Conservation (phyloP, 2,113 vertebrate species). For the zebrafish (Danio rerio) region GRCz12tu NC_133177.1:12476001-12476500, state of each 20-base stretch:
- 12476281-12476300: too few species aligned
- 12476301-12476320: too few species aligned
- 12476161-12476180: slow-evolving; percentile 81
- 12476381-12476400: too few species aligned
- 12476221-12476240: not conserved
- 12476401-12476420: too few species aligned
- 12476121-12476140: slow-evolving; percentile 83
- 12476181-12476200: slow-evolving; percentile 65
- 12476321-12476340: too few species aligned
- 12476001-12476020: not conserved
- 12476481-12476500: too few species aligned
- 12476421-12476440: too few species aligned
- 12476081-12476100: slow-evolving; percentile 83
- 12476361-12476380: too few species aligned
- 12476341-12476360: too few species aligned
- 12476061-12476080: slow-evolving; percentile 83
- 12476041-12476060: slow-evolving; percentile 84
- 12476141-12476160: slow-evolving; percentile 79
- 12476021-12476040: slow-evolving; percentile 63
- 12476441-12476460: too few species aligned
- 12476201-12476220: not conserved
- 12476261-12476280: too few species aligned
- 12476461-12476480: too few species aligned
- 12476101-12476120: slow-evolving; percentile 81
- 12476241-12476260: not conserved